Evolutionary conservation across 2,797 vertebrate species (phyloP), one percentile per base, ranked within the genome.

Genomic region (Sebastes glaucus): DNA sequence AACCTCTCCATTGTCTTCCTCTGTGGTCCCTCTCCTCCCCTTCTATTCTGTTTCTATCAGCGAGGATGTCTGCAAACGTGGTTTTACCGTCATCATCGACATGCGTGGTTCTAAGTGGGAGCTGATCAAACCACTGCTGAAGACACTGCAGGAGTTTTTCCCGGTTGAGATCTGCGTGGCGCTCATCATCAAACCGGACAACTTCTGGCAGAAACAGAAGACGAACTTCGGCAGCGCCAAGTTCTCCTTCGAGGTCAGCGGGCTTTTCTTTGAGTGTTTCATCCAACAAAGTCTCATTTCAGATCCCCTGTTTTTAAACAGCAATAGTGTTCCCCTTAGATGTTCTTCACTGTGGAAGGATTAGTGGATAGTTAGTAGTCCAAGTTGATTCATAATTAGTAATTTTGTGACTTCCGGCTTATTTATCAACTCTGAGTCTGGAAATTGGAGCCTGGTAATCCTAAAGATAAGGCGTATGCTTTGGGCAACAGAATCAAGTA

Each of bases 201-300:
- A 99, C 94, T 99, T 99, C 95, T 99, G 99, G 99, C 99, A 99
- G 95, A 99, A 99, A 55, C 99, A 99, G 95, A 99, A 99, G 92
- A 99, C 98, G 1, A 99, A 99, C 93, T 99, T 99, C 1, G 99
- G 99, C 91, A 99, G 98, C 83, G 98, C 99, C 72, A 99, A 99
- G 94, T 99, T 99, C 92, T 98, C 97, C 88, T 99, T 99, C 81
- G 99, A 99, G 98, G 99, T 99, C 52, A 63, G 83, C 10, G 14
- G 28, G 9, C 28, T 49, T 76, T 55, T 18, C 16, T 35, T 42
- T 20, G 30, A 32, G 8, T 52, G 28, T 46, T 27, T 73, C 8
- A 11, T 22, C 35, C 33, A 49, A 22, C 20, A 10, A 0, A 20
- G 18, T 27, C 27, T 53, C 23, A 11, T 0, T 18, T 53, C 30